Percentiles rank a stretch among this genome's conserved stretches.
These are phyloP conservation scores for Loris lydekkerianus DNA, from an alignment of 2,797 vertebrate genomes.

Conservation along the genomic window DNA sequence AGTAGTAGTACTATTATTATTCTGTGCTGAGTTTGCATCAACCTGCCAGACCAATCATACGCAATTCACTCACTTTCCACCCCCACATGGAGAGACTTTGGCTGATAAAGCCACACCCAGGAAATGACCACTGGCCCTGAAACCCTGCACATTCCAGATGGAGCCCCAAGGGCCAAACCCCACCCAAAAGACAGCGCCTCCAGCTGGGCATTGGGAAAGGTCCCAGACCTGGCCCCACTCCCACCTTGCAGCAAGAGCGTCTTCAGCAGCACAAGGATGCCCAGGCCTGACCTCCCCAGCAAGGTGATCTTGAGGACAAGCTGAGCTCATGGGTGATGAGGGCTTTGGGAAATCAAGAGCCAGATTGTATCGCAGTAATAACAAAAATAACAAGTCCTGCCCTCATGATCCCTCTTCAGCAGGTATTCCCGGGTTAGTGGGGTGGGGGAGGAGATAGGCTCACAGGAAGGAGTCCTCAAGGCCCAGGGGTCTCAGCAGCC, in stretches of 20 bases:
- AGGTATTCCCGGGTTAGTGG: rapidly evolving
- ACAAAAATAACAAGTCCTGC: rapidly evolving
- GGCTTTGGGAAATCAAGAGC: background rate
- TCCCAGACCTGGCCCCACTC: too few species aligned
- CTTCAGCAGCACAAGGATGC: rapidly evolving
- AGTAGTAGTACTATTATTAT: too few species aligned
- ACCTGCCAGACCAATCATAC: background rate
- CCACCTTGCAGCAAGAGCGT: background rate
- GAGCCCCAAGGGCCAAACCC: background rate
- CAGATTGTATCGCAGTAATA: background rate
- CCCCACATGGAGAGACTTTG: background rate
- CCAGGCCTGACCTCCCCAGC: background rate
- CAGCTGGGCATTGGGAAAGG: rapidly evolving
- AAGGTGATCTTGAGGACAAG: background rate
- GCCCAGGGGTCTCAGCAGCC: rapidly evolving
- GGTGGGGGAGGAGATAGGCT: rapidly evolving
- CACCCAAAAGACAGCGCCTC: background rate
- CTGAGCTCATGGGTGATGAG: background rate
- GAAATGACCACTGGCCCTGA: background rate
- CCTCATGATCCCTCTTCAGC: rapidly evolving
- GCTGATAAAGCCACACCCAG: background rate
- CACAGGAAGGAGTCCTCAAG: background rate
- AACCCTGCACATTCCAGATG: background rate
- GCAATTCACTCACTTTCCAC: background rate
- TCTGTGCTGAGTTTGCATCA: background rate